A percentile compares a stretch with the other conserved stretches of the same genome.
Conservation (phyloP, 92 coral and sea anemone species). For the Virgularia gustaviana region DNA sequence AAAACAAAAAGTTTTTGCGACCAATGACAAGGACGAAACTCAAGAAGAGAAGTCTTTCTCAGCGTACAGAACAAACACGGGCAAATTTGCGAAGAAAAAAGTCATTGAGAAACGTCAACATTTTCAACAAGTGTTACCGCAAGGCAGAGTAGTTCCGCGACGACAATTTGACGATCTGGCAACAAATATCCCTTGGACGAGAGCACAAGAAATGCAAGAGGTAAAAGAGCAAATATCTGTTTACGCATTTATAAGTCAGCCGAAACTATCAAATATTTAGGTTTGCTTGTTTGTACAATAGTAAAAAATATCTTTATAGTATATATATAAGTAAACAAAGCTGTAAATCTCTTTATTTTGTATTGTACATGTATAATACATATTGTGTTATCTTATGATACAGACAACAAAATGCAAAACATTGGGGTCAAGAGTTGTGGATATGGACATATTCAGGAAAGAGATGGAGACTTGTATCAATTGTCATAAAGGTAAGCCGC, state of each 20-base stretch:
- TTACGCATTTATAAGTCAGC: neutral
- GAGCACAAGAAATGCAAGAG: constrained; percentile 12
- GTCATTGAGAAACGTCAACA: too few species aligned
- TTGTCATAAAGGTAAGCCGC: constrained; percentile 37
- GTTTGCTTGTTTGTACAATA: neutral
- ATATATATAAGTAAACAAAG: too few species aligned
- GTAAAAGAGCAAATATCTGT: neutral
- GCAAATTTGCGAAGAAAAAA: too few species aligned
- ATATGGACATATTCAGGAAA: constrained; percentile 24
- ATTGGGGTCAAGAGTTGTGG: constrained; percentile 20
- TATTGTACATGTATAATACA: neutral
- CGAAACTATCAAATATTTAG: neutral
- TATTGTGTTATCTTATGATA: neutral
- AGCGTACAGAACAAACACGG: neutral
- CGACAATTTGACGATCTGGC: neutral
- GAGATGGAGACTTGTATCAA: constrained; percentile 21
- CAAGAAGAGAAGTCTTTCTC: constrained; percentile 8
- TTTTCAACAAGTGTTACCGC: too few species aligned
- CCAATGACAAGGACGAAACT: neutral
- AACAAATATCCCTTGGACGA: constrained; percentile 5
- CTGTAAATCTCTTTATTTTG: too few species aligned
- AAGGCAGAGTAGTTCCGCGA: constrained; percentile 13
- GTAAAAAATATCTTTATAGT: neutral
- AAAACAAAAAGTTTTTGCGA: too few species aligned
- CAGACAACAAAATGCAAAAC: constrained; percentile 12